Evolutionary conservation across 2,113 vertebrate genomes (phyloP), one percentile per base, ranked within the genome.

Genomic region (Nesogale talazaci): DNA sequence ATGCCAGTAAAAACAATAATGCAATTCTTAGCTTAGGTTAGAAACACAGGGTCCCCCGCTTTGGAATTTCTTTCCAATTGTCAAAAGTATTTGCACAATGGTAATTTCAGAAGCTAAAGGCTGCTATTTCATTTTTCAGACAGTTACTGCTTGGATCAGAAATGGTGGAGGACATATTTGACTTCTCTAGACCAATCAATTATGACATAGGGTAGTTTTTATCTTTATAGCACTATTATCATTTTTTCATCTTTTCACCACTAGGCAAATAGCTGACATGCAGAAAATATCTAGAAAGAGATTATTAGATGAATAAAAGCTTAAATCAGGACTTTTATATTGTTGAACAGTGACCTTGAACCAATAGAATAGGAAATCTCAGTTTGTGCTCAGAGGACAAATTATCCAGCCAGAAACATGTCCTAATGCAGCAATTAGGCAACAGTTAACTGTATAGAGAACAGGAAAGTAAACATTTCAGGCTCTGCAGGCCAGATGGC

Each of bases 81-180:
- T 80, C 27, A 65, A 56, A 75, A 40, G 2, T 23, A 29, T 80
- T 59, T 65, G 29, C 25, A 83, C 29, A 79, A 40, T 8, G 57
- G 22, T 75, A n/a, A 75, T 93, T 86, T 92, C 46, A 88, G 27
- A 79, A 83, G 15, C 56, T 46, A 75, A 67, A 86, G 25, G 6
- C 22, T 22, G 16, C 14, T 40, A 65, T 72, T 23, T 65, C 76
- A 34, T 12, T 63, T 34, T 77, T 78, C 42, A 57, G n/a, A 67
- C 1, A 87, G 76, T 56, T 86, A 78, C 27, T 52, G 59, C 31
- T 87, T 88, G 67, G 77, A 59, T 36, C 17, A 38, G 1, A 4
- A 72, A 69, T 1, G 9, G 34, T 76, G 17, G 16, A 36, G 40
- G 29, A 15, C 3, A 36, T n/a, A 6, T 29, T 4, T 77, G 22